Evolutionary conservation across 2,797 vertebrate genomes (phyloP), one percentile per base, ranked within the genome.

Genomic region (Clarias pachynema): DNA sequence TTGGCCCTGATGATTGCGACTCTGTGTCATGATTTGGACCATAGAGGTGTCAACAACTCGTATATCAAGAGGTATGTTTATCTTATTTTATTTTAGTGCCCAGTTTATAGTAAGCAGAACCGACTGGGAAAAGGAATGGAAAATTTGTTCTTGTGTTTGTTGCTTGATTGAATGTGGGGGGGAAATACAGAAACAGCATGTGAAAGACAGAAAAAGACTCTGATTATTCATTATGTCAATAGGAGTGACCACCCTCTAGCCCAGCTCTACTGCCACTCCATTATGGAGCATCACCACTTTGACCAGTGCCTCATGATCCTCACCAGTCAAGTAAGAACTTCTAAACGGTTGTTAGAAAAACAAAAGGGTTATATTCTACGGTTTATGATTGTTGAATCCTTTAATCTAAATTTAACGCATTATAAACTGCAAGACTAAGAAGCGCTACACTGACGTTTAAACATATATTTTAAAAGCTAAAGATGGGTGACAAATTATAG

Each of bases 291-390:
- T 87, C 98, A 99, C 88, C 98, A 99, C 92, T 98, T 99, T 60
- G 97, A 99, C 93, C 98, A 99, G 93, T 99, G 98, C 92, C 96
- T 99, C 91, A 99, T 99, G 98, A 97, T 99, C 90, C 97, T 99
- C 84, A 99, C 98, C 89, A 98, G 96, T 86, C 97, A 97, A 69
- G 98, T 99, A 94, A 95, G 10, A 44, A 44, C 26, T 81, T 82
- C 12, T 29, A 74, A 26, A 16, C 2, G 26, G 49, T 57, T 75
- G 26, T 26, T 49, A 16, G 24, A 40, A 24, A 40, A 34, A 8
- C 34, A 7, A 16, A 10, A 22, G 49, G 49, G 49, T 31, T 12
- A 34, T 12, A 77, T 31, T 7, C n/a, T 49, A 49, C 8, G 31
- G 34, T 24, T 24, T 56, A 57, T 56, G 31, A 29, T 56, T 22